These are phyloP conservation scores for Drosophila lutescens DNA, from an alignment of 2,888 invertebrate genomes.

Conservation along the genomic window DNA sequence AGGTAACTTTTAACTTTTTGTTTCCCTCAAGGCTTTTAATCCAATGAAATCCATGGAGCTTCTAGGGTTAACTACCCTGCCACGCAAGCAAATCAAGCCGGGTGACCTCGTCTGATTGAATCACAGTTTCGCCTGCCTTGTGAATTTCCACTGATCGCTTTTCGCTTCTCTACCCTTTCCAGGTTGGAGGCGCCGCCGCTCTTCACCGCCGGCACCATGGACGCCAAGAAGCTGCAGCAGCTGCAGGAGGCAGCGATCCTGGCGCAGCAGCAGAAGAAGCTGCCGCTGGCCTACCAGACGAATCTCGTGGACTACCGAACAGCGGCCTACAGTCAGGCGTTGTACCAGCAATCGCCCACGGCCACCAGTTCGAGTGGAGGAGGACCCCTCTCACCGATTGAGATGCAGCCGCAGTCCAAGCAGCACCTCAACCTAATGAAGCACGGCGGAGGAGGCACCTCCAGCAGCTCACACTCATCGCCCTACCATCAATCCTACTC, in stretches of 20 bases:
- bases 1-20: too few species aligned
- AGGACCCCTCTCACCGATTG: conserved; percentile 82
- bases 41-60: too few species aligned
- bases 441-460: conserved; percentile 65
- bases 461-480: conserved; percentile 81
- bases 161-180: conserved; percentile 51
- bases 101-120: conserved; percentile 58
- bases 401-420: conserved; percentile 80
- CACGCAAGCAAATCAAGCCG: conserved; percentile 62
- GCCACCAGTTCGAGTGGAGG: conserved; percentile 81
- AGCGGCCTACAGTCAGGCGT: conserved; percentile 83
- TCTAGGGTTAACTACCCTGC: conserved; percentile 2
- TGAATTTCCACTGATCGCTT: neutral
- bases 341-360: conserved; percentile 80
- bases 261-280: conserved; percentile 82
- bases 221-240: conserved; percentile 87
- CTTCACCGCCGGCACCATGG: conserved; percentile 88
- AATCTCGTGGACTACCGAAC: conserved; percentile 85
- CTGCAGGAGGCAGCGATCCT: conserved; percentile 82
- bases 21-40: too few species aligned
- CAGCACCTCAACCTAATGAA: conserved; percentile 70
- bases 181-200: conserved; percentile 90
- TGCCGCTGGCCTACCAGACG: conserved; percentile 85
- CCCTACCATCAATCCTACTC: conserved; percentile 86
- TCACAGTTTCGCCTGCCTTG: conserved; percentile 18